A percentile compares a stretch with the other conserved stretches of the same genome.
phyloP scores from a whole-genome alignment of 2,113 vertebrate genomes.

The Tragelaphus strepsiceros region DNA sequence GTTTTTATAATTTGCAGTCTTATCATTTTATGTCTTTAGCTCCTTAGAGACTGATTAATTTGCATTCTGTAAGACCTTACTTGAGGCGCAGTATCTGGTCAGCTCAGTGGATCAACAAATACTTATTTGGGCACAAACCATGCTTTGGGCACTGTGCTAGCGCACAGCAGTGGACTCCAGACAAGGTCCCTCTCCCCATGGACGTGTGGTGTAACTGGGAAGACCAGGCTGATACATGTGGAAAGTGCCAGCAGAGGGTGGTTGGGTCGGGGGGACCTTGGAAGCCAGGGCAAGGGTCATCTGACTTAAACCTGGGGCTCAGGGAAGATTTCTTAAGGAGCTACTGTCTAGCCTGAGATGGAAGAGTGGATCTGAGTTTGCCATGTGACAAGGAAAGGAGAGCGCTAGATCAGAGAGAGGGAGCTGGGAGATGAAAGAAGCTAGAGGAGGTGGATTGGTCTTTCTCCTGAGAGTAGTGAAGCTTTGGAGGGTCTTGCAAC shows the following conservation, averaged over 20 bases:
- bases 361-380: not conserved
- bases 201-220: not conserved
- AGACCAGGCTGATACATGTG: not conserved
- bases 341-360: not conserved
- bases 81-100: not conserved
- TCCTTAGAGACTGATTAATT: not conserved
- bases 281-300: not conserved
- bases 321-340: not conserved
- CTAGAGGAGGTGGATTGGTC: not conserved
- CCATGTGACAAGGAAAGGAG: not conserved
- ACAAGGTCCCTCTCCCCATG: not conserved
- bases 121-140: not conserved
- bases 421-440: not conserved
- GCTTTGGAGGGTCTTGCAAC: not conserved
- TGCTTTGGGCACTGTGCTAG: not conserved
- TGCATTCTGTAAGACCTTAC: not conserved
- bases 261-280: not conserved
- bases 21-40: not conserved
- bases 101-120: not conserved
- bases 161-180: not conserved
- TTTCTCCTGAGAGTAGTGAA: not conserved
- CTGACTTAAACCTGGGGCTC: not conserved
- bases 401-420: not conserved
- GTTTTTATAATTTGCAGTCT: not conserved
- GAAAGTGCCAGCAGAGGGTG: not conserved